Conservation (phyloP, 2,888 invertebrate species). For the Noctuana brunneofusca region DNA sequence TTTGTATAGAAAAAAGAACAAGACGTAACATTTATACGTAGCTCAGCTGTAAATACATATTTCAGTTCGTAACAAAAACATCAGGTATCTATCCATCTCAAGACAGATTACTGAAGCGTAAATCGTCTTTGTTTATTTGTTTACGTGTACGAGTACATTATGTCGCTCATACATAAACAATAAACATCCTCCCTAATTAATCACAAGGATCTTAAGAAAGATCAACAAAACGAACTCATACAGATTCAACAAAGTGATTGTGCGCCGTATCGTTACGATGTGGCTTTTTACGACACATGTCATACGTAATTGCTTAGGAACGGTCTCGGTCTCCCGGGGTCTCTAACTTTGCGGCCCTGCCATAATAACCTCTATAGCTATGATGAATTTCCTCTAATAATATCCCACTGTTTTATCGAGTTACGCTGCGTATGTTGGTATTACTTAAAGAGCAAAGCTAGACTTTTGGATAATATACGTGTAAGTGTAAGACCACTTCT, state of each 20-base stretch:
- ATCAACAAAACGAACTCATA: slow-evolving; percentile 10
- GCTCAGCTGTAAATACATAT: background rate
- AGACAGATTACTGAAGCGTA: background rate
- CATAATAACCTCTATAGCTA: slow-evolving; percentile 53
- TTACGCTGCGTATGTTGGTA: slow-evolving; percentile 29
- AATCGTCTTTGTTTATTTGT: background rate
- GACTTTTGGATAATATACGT: too few species aligned
- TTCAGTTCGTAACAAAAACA: background rate
- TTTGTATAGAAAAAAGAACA: too few species aligned
- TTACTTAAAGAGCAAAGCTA: background rate
- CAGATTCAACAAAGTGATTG: slow-evolving; percentile 11
- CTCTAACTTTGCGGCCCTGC: slow-evolving; percentile 47
- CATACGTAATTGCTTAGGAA: slow-evolving; percentile 72
- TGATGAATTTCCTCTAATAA: slow-evolving; percentile 44
- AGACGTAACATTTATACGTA: too few species aligned
- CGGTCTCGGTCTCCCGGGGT: slow-evolving; percentile 54
- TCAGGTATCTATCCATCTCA: background rate
- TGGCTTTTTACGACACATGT: slow-evolving; percentile 71
- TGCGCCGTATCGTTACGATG: slow-evolving; percentile 37
- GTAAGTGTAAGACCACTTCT: too few species aligned
- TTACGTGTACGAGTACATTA: background rate
- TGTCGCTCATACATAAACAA: slow-evolving; percentile 4
- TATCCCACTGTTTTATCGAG: slow-evolving; percentile 44
- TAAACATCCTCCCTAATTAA: slow-evolving; percentile 16
- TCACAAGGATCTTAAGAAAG: slow-evolving; percentile 25